A percentile compares a stretch with the other conserved stretches of the same genome.
Conservation (phyloP, 2,797 vertebrate genomes). For the Gymnodraco acuticeps region DNA sequence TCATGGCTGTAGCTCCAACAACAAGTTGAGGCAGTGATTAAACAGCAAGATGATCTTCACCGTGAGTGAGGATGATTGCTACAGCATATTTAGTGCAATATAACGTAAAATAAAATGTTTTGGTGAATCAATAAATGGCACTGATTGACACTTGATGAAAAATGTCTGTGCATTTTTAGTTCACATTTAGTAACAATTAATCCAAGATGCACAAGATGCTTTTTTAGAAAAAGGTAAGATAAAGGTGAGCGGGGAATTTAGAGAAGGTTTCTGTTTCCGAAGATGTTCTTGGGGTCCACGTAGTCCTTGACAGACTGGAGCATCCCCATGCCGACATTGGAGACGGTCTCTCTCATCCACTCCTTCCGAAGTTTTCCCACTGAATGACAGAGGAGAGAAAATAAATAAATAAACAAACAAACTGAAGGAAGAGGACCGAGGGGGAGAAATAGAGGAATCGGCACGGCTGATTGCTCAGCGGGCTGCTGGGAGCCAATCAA, state of each 20-base stretch:
- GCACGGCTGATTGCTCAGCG: conserved; percentile 93
- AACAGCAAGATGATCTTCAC: conserved; percentile 38
- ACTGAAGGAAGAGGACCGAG: conserved; percentile 63
- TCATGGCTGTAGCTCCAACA: conserved; percentile 34
- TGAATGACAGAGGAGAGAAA: conserved; percentile 80
- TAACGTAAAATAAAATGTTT: conserved; percentile 50
- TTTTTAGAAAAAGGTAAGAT: conserved; percentile 55
- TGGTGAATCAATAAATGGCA: conserved; percentile 72
- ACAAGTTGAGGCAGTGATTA: conserved; percentile 35
- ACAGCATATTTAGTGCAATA: conserved; percentile 68
- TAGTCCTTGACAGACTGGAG: conserved; percentile 97
- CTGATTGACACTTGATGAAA: conserved; percentile 56
- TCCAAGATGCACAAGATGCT: conserved; percentile 63
- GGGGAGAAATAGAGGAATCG: conserved; percentile 78
- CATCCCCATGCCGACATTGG: conserved; percentile 96
- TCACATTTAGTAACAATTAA: conserved; percentile 72
- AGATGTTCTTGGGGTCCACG: conserved; percentile 97
- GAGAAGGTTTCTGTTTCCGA: conserved; percentile 98
- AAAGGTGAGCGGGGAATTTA: conserved; percentile 71
- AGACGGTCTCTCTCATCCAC: conserved; percentile 96
- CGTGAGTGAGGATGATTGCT: conserved; percentile 59
- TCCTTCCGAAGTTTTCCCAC: conserved; percentile 99
- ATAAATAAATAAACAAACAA: conserved; percentile 69
- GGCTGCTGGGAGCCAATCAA: conserved; percentile 95
- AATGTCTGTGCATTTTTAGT: conserved; percentile 62